Evolutionary conservation across 2,797 vertebrate genomes (phyloP), one percentile per base, ranked within the genome.

Genomic region (Poecilia gillii): DNA sequence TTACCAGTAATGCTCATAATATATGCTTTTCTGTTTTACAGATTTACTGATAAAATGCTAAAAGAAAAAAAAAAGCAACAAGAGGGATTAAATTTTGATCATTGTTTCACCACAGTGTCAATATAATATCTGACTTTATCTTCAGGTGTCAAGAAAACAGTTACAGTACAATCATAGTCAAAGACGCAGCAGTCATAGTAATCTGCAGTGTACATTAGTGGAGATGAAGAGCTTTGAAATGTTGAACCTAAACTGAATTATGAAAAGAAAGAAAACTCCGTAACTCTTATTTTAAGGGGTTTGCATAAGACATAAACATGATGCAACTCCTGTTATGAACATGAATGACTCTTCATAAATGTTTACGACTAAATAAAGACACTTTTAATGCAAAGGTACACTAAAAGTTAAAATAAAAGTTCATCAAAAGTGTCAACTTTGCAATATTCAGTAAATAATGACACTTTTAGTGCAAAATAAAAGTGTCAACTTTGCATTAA

Each of bases 111-210:
- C 68, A 73, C 79, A 74, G 49, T 41, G 28, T 49, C 75, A 70
- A 25, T 28, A 66, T 31, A 3, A 72, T 79, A 62, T 59, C 57
- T 68, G 45, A 75, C 75, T 83, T 66, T 43, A 71, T 41, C 47
- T 25, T 13, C 2, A 80, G 71, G 71, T 68, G 43, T 39, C 46
- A 82, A 64, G 28, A 75, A 70, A 84, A 87, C n/a, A 73, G 2
- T 74, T 57, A 36, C 66, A 11, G 75, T 91, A 92, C 88, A 91
- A 90, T 92, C 91, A 88, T 84, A 85, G 90, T 90, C 81, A 86
- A 88, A 8, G 77, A 82, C 74, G 81, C 84, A 88, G 86, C 81
- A 86, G 13, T 84, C 46, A 28, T 25, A 78, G 77, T n/a, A 85
- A 70, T 79, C 43, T 64, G 16, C 16, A 68, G 41, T 68, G 8